Evolutionary conservation across 2,797 vertebrate species (phyloP), one percentile per base, ranked within the genome.

Genomic region (Falco columbarius): DNA sequence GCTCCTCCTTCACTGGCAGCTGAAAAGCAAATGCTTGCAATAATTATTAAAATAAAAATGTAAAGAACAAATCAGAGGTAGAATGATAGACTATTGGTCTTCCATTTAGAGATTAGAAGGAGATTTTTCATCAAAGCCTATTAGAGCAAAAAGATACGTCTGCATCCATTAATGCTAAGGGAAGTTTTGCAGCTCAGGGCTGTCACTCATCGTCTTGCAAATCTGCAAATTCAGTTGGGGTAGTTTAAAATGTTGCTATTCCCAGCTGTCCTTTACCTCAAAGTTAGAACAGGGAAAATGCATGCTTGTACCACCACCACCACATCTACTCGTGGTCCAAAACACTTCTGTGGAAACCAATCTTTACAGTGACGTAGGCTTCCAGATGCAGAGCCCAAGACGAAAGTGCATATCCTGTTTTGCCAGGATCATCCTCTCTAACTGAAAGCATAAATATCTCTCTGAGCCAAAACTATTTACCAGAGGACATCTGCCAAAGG

Each of bases 1-100:
- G 99, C 99, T 79, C 99, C 99, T 87, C 99, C 99, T 98, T 99
- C 99, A 68, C 99, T 99, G 98, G 99, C 99, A 98, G 99, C 99
- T 99, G 87, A 76, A 98, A 97, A 94, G 44, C 36, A 98, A 96
- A 95, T 56, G 44, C 9, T 95, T 86, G 80, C 34, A 66, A 44
- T 40, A 91, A 68, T 81, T 83, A 73, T 59, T 79, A 84, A 86
- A 93, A 93, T 44, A 40, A 82, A 94, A 92, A 71, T 3, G 13
- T 12, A 62, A 47, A 77, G 62, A 40, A 59, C 23, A 56, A 30
- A n/a, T 58, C 40, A 62, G 42, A 76, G 16, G 19, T 75, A 66
- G 30, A 87, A n/a, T 4, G 15, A 52, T 5, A 85, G 52, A 15
- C 36, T 23, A 72, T 17, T 58, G 2, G 26, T 65, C 74, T 80